Evolutionary conservation across 2,888 invertebrate species (phyloP).

Genomic region (Drosophila mimica): DNA sequence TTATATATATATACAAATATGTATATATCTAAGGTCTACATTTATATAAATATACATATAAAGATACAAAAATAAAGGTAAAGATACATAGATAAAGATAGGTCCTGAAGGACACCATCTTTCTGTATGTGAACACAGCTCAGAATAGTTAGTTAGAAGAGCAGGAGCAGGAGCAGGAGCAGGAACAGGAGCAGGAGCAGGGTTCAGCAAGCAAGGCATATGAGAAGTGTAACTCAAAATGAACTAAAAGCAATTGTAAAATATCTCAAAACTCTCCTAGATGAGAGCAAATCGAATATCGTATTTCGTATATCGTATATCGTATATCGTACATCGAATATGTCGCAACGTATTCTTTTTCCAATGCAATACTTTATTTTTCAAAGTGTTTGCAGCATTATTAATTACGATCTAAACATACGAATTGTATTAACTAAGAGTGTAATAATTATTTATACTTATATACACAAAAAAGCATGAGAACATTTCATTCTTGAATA

Average conservation of each 20-base stretch:
- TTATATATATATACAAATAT: slow-evolving; percentile 8
- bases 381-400: slow-evolving; percentile 72
- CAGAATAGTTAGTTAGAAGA: slow-evolving; percentile 23
- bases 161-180: slow-evolving; percentile 30
- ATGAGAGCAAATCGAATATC: slow-evolving; percentile 32
- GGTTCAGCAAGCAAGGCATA: slow-evolving; percentile 26
- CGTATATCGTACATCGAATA: slow-evolving; percentile 31
- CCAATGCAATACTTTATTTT: slow-evolving; percentile 73
- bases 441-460: slow-evolving; percentile 34
- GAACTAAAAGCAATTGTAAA: slow-evolving; percentile 74
- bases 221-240: slow-evolving; percentile 40
- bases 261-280: slow-evolving; percentile 47
- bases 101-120: slow-evolving; percentile 18
- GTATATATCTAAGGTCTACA: slow-evolving; percentile 22
- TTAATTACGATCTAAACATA: slow-evolving; percentile 36
- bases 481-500: slow-evolving; percentile 50
- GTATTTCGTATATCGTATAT: slow-evolving; percentile 17
- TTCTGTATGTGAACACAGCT: slow-evolving; percentile 38
- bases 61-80: neutral
- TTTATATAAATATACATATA: slow-evolving; percentile 5
- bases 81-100: slow-evolving; percentile 6
- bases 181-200: slow-evolving; percentile 36
- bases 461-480: slow-evolving; percentile 27
- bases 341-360: slow-evolving; percentile 47
- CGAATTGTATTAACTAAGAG: slow-evolving; percentile 56